These are phyloP conservation scores for Lytechinus variegatus DNA, from an alignment of 35 echinoderm and acorn worm genomes.

Conservation along the genomic window DNA sequence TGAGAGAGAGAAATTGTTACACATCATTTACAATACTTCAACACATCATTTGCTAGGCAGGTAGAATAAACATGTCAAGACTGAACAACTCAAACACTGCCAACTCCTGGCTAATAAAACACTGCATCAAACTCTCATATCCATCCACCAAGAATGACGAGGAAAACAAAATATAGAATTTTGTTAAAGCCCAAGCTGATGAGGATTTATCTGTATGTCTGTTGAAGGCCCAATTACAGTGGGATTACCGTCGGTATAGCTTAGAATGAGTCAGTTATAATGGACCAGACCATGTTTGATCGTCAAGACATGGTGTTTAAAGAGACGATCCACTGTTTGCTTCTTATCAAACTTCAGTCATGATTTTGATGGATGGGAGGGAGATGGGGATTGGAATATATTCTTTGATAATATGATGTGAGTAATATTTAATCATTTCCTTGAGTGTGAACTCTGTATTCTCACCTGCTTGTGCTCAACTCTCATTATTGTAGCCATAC, in stretches of 20 bases:
- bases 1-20: conserved; percentile 4
- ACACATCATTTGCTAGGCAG: not conserved
- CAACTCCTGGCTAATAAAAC: not conserved
- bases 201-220: not conserved
- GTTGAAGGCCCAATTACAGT: conserved; percentile 30
- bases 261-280: conserved; percentile 37
- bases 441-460: not conserved
- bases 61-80: not conserved
- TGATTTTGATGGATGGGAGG: not conserved
- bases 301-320: not conserved
- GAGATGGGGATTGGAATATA: not conserved
- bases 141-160: not conserved
- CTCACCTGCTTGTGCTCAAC: not conserved
- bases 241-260: conserved; percentile 5
- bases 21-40: not conserved
- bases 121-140: not conserved
- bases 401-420: not conserved
- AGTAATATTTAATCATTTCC: not conserved
- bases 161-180: not conserved
- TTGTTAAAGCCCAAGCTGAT: not conserved
- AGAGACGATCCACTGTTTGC: not conserved
- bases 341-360: not conserved
- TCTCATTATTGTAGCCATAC: not conserved
- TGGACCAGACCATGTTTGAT: conserved; percentile 1
- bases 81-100: not conserved